Conservation (phyloP, 2,888 invertebrate species). For the Pherbina coryleti region DNA sequence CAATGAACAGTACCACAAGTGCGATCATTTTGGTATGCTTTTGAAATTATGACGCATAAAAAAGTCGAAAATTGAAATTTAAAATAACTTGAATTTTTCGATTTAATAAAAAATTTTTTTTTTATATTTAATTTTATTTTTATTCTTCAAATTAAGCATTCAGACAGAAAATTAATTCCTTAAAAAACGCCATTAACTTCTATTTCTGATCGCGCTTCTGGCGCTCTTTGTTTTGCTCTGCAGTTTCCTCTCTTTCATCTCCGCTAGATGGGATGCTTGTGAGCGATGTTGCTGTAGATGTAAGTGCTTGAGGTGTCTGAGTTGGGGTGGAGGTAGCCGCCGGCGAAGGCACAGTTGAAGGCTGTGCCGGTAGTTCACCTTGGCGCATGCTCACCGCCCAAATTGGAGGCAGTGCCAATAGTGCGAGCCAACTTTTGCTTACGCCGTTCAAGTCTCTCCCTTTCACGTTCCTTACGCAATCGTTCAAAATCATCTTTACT, state of each 20-base stretch:
- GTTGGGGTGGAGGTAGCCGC: neutral
- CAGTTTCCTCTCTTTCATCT: neutral
- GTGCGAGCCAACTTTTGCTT: conserved; percentile 62
- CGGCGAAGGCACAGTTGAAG: neutral
- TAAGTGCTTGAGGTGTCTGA: neutral
- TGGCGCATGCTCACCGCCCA: no score
- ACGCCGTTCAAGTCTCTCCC: conserved; percentile 74
- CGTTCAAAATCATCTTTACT: conserved; percentile 77
- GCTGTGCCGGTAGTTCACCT: neutral
- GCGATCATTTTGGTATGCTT: no score
- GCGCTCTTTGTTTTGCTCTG: neutral
- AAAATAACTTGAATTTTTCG: no score
- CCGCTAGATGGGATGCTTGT: neutral
- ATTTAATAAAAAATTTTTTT: no score
- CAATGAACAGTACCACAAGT: no score
- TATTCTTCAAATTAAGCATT: no score
- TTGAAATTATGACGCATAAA: no score
- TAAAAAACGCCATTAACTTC: no score
- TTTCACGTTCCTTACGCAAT: conserved; percentile 76
- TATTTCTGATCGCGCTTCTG: neutral
- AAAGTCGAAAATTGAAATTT: no score
- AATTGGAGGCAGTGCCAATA: neutral
- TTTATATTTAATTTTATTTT: no score
- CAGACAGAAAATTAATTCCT: no score
- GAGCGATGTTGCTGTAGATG: neutral